Conservation (phyloP, 1,140 invertebrate species). For the Drosophila persimilis region DNA sequence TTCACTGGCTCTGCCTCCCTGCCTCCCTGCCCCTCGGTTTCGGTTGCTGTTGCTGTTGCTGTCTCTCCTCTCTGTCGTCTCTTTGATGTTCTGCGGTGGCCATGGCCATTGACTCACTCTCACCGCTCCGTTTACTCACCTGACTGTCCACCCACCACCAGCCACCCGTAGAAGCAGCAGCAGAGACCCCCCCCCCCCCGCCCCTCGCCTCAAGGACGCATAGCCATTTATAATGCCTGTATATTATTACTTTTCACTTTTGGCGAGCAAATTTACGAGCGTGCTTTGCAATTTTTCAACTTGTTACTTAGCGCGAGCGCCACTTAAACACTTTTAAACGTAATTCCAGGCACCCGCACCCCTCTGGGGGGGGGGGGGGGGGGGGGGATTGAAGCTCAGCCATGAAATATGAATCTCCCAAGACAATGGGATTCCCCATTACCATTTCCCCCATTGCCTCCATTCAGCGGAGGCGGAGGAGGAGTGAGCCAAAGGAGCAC, state of each 20-base stretch:
- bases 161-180: not conserved
- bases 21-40: not conserved
- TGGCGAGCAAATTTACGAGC: constrained; percentile 69
- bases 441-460: not conserved
- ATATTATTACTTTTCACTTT: constrained; percentile 77
- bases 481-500: not conserved
- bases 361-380: no score
- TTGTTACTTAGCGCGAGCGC: constrained; percentile 73
- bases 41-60: no score
- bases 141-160: constrained; percentile 18
- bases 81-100: constrained; percentile 23
- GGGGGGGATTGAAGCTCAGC: constrained; percentile 26
- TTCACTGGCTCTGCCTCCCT: constrained; percentile 15
- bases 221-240: constrained; percentile 64
- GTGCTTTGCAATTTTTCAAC: constrained; percentile 71
- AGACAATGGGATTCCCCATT: constrained; percentile 39
- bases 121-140: constrained; percentile 8
- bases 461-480: constrained; percentile 8
- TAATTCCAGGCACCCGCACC: constrained; percentile 29
- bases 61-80: constrained; percentile 1
- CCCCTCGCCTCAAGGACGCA: constrained; percentile 41
- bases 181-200: no score
- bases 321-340: constrained; percentile 66
- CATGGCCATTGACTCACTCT: constrained; percentile 45
- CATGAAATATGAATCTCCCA: constrained; percentile 53